Percentiles rank a stretch among this genome's conserved stretches.
Conservation (phyloP, 2,797 vertebrate species). For the Acestrorhynchus altus region DNA sequence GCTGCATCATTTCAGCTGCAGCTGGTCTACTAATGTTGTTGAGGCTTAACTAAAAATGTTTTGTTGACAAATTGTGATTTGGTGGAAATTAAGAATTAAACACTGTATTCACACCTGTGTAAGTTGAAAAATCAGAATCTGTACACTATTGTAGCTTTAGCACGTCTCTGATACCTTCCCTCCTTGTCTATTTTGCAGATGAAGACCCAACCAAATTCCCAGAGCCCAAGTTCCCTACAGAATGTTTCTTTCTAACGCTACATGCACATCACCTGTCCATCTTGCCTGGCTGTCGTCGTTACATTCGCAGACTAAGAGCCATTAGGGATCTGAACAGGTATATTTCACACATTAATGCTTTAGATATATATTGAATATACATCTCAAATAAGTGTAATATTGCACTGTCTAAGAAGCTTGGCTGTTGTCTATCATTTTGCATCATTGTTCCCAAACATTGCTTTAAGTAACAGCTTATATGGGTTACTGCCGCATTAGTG, state of each 20-base stretch:
- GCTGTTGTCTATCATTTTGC: too few relatives aligned
- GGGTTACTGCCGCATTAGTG: conserved; percentile 41
- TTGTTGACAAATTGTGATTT: too few relatives aligned
- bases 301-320: conserved; percentile 93
- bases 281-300: conserved; percentile 95
- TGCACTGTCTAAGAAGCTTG: not conserved
- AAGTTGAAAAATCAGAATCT: too few relatives aligned
- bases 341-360: not conserved
- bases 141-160: too few relatives aligned
- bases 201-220: conserved; percentile 83
- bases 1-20: too few relatives aligned
- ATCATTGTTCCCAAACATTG: conserved; percentile 20
- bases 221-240: conserved; percentile 90
- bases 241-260: conserved; percentile 97
- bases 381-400: too few relatives aligned
- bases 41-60: too few relatives aligned
- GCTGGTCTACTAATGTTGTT: too few relatives aligned
- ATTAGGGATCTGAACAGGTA: conserved; percentile 98
- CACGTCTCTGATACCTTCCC: conserved; percentile 13
- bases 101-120: too few relatives aligned
- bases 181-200: conserved; percentile 71
- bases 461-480: conserved; percentile 31
- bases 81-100: too few relatives aligned
- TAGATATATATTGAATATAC: not conserved
- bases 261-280: conserved; percentile 97